Conservation (phyloP, 2,888 invertebrate species). For the Apeira syringaria region DNA sequence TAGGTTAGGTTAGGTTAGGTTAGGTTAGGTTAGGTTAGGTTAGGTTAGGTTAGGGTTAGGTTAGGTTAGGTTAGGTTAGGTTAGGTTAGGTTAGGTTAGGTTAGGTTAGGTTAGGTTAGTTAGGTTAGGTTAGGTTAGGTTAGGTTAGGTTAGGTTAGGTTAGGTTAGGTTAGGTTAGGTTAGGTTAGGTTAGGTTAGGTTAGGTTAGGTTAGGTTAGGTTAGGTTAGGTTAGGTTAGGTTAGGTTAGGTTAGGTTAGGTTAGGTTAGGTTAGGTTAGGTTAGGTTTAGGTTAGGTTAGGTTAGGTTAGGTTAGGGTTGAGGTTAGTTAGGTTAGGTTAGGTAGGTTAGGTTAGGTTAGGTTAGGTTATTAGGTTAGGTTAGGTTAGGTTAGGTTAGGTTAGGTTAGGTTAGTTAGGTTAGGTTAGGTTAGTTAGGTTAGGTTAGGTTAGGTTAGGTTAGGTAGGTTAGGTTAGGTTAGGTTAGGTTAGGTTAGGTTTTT, state of each 20-base stretch:
- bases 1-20: background rate
- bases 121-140: slow-evolving; percentile 6
- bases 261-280: slow-evolving; percentile 6
- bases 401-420: background rate
- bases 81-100: slow-evolving; percentile 4
- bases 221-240: slow-evolving; percentile 6
- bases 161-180: slow-evolving; percentile 6
- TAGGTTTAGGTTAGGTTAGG: slow-evolving; percentile 4
- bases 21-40: background rate
- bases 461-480: too few relatives aligned
- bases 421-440: too few relatives aligned
- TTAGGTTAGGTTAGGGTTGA: slow-evolving; percentile 10
- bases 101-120: slow-evolving; percentile 3
- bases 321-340: slow-evolving; percentile 11
- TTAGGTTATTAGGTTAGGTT: slow-evolving; percentile 4
- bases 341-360: slow-evolving; percentile 11
- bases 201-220: slow-evolving; percentile 6
- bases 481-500: too few relatives aligned
- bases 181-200: slow-evolving; percentile 6
- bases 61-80: slow-evolving; percentile 3
- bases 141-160: slow-evolving; percentile 6
- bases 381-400: background rate
- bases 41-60: slow-evolving; percentile 2
- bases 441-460: too few relatives aligned
- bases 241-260: slow-evolving; percentile 6